Percentiles rank a stretch among this genome's conserved stretches.
Evolutionary conservation across 2,113 vertebrate genomes (phyloP).

Genomic region (Corythornis madagascariensis): DNA sequence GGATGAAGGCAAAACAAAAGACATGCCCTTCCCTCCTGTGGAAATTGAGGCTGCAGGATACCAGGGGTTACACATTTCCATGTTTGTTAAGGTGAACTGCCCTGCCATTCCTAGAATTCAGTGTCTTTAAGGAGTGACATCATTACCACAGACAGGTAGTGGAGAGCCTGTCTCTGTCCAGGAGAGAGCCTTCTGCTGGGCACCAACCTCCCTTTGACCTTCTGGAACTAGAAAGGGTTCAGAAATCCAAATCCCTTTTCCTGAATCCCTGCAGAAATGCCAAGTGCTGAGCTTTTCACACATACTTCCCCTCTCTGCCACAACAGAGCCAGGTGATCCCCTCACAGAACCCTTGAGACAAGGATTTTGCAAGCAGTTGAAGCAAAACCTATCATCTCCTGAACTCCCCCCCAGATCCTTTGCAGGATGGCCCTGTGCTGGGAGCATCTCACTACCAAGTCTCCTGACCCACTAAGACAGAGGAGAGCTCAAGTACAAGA

Average conservation of each 20-base stretch:
- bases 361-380: background rate
- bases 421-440: background rate
- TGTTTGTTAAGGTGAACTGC: background rate
- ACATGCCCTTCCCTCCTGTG: background rate
- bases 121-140: rapidly evolving
- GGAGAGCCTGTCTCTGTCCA: background rate
- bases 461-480: rapidly evolving
- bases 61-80: background rate
- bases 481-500: rapidly evolving
- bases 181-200: background rate
- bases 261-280: background rate
- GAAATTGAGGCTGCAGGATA: background rate
- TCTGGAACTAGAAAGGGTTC: background rate
- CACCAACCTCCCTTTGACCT: background rate
- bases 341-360: background rate
- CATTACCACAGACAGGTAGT: background rate
- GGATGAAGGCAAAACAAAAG: background rate
- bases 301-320: rapidly evolving
- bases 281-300: background rate
- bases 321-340: rapidly evolving
- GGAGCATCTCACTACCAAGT: background rate
- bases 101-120: background rate
- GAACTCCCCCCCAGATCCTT: background rate
- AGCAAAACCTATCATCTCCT: background rate
- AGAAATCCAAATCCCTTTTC: background rate